Evolutionary conservation across 1,140 invertebrate species (phyloP).

Genomic region (Battus philenor): DNA sequence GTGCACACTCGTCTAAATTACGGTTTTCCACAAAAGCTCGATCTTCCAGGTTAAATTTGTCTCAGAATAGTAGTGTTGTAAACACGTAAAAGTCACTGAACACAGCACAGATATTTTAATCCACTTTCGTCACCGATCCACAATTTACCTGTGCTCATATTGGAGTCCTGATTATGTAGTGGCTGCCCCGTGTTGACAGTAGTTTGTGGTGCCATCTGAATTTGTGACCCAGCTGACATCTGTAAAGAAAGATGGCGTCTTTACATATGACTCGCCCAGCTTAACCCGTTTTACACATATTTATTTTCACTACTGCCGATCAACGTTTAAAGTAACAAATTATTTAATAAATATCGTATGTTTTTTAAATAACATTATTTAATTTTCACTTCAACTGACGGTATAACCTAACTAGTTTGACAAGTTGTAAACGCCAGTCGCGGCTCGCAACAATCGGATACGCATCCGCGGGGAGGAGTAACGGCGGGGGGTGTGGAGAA

Average conservation of each 20-base stretch:
- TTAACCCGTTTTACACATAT: conserved; percentile 34
- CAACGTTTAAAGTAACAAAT: conserved; percentile 51
- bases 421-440: conserved; percentile 71
- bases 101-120: conserved; percentile 50
- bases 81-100: conserved; percentile 55
- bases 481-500: conserved; percentile 49
- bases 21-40: conserved; percentile 47
- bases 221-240: conserved; percentile 95
- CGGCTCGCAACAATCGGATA: conserved; percentile 73
- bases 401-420: conserved; percentile 74
- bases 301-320: conserved; percentile 24
- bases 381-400: conserved; percentile 47
- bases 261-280: conserved; percentile 71
- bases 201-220: conserved; percentile 95
- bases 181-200: conserved; percentile 90
- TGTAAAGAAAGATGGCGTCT: conserved; percentile 79
- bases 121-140: conserved; percentile 63
- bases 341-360: conserved; percentile 33
- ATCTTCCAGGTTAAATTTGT: conserved; percentile 41
- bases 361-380: conserved; percentile 38
- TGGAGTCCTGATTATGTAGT: conserved; percentile 92
- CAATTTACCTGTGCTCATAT: conserved; percentile 92
- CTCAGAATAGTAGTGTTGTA: conserved; percentile 28
- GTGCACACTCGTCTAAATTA: conserved; percentile 55
- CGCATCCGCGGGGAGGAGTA: conserved; percentile 68